Conservation (phyloP, 53 echinoderm and acorn worm genomes). For the Zoroaster sp. region DNA sequence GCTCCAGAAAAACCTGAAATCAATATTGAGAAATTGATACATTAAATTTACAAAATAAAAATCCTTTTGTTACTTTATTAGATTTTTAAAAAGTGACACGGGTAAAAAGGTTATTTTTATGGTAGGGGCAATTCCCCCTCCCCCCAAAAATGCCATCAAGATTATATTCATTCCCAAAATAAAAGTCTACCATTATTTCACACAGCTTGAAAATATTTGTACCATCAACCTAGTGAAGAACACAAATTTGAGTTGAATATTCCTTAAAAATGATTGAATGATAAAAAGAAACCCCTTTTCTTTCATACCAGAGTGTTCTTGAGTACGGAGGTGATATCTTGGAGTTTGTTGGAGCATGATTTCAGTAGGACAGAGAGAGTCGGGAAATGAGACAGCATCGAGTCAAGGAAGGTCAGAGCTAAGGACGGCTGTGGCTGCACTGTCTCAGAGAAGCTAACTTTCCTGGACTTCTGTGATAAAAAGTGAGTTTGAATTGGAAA, state of each 20-base stretch:
- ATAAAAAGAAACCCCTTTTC: not conserved
- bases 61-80: no score
- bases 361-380: conserved; percentile 68
- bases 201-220: no score
- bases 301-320: conserved; percentile 71
- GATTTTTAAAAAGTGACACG: no score
- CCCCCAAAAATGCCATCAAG: no score
- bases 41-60: no score
- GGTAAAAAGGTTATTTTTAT: no score
- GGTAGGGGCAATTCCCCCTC: no score
- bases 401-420: conserved; percentile 76
- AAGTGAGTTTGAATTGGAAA: not conserved
- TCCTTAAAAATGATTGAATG: not conserved
- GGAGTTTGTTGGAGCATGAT: conserved; percentile 48
- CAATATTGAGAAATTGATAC: no score
- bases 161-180: no score
- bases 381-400: conserved; percentile 70
- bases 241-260: not conserved
- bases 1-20: conserved; percentile 71
- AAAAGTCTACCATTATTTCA: no score
- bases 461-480: conserved; percentile 58
- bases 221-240: no score
- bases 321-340: conserved; percentile 71
- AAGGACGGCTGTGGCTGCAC: conserved; percentile 72
- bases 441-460: conserved; percentile 79